Evolutionary conservation across 2,797 vertebrate genomes (phyloP).

Genomic region (Pangasius krempfi): DNA sequence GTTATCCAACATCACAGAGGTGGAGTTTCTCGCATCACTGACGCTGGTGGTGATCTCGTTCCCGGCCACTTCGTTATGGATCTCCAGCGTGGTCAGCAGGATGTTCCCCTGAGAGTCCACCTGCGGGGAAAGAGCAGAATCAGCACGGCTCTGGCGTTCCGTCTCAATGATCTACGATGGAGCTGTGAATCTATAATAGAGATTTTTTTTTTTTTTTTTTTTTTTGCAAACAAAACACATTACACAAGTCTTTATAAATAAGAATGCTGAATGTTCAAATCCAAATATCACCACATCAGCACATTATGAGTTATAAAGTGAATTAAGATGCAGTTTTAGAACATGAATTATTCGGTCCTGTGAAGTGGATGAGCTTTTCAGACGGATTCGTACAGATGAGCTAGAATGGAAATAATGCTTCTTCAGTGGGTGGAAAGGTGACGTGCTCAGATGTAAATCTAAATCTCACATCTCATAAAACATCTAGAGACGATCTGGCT

Average conservation of each 20-base stretch:
- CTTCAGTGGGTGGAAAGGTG: background rate
- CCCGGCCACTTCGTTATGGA: conserved; percentile 92
- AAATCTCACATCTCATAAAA: background rate
- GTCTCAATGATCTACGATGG: background rate
- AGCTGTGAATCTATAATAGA: background rate
- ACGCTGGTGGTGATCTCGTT: conserved; percentile 87
- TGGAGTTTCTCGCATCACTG: conserved; percentile 88
- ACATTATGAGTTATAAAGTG: background rate
- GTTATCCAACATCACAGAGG: conserved; percentile 87
- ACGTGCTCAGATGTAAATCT: background rate
- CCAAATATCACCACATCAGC: conserved; percentile 25
- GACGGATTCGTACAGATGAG: background rate
- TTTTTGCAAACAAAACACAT: conserved; percentile 20
- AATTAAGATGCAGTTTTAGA: background rate
- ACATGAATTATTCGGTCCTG: background rate
- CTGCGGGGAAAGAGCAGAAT: conserved; percentile 68
- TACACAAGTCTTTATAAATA: conserved; percentile 4
- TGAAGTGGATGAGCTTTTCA: background rate
- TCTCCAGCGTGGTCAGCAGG: conserved; percentile 93
- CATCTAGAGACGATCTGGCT: background rate
- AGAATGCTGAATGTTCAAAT: conserved; percentile 18
- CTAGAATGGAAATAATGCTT: background rate
- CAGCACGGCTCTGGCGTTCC: background rate
- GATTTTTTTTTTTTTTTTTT: too few relatives aligned
- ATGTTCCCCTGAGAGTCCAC: conserved; percentile 96